These are phyloP conservation scores for Automeris io DNA, from an alignment of 2,888 invertebrate genomes.

Conservation along the genomic window DNA sequence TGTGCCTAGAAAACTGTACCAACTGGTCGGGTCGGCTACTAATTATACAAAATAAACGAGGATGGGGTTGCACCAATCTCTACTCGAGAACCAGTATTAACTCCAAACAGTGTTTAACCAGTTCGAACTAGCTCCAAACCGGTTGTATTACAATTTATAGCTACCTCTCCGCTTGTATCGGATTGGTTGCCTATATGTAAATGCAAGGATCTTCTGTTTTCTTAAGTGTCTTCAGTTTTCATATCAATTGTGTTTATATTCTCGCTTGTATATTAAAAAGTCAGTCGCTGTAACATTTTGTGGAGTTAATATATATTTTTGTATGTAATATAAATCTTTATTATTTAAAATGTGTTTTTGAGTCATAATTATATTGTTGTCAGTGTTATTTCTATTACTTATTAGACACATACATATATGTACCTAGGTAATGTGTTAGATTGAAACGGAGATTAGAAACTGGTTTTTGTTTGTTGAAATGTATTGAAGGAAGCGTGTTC, in stretches of 20 bases:
- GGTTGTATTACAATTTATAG: conserved; percentile 35
- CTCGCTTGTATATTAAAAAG: no score
- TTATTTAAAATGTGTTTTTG: no score
- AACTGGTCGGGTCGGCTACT: conserved; percentile 20
- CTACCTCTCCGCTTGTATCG: conserved; percentile 37
- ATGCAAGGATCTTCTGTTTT: conserved; percentile 47
- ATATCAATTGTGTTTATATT: no score
- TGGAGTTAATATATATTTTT: conserved; percentile 4
- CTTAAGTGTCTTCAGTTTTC: conserved; percentile 26
- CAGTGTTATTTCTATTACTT: no score
- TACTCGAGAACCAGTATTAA: conserved; percentile 25
- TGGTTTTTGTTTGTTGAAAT: neutral
- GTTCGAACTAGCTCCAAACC: conserved; percentile 32
- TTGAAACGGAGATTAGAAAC: neutral
- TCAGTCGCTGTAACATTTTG: no score
- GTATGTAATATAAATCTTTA: no score
- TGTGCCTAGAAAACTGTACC: conserved; percentile 21
- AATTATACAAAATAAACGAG: conserved; percentile 25
- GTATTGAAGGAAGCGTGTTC: neutral
- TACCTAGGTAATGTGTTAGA: conserved; percentile 21
- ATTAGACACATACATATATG: no score
- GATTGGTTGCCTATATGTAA: conserved; percentile 42
- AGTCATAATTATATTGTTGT: no score
- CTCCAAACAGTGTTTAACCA: conserved; percentile 10
- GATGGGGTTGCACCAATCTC: conserved; percentile 47